phyloP scores from a whole-genome alignment of 1,140 invertebrate species.

The Pentalonia nigronervosa region DNA sequence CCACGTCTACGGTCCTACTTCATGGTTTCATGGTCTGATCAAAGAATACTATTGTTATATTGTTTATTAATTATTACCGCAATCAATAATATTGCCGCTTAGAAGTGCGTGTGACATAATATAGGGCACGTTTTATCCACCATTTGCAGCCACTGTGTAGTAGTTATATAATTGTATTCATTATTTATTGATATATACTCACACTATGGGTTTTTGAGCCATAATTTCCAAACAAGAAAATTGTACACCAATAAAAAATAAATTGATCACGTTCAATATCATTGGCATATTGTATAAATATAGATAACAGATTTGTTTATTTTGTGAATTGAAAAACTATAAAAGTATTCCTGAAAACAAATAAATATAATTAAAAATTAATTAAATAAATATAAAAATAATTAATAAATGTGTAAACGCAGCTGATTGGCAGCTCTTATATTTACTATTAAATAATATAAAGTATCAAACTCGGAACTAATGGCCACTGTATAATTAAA shows the following conservation, averaged over 20 bases:
- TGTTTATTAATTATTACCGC: neutral
- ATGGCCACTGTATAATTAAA: no score
- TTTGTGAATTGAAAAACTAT: neutral
- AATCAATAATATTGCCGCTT: neutral
- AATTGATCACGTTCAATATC: neutral
- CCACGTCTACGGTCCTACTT: no score
- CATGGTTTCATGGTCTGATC: neutral
- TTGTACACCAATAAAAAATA: neutral
- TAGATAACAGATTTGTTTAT: neutral
- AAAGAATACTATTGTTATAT: neutral
- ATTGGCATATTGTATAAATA: neutral
- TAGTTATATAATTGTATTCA: neutral
- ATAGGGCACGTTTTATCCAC: neutral
- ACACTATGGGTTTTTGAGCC: neutral
- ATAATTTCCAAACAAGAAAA: no score
- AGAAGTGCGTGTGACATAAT: neutral
- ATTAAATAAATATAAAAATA: no score
- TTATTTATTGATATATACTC: neutral
- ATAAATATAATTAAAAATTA: conserved; percentile 2
- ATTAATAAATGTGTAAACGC: no score
- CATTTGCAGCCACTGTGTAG: neutral
- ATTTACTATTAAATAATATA: no score
- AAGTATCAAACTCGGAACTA: no score
- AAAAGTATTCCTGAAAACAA: neutral
- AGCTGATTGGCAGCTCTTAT: no score